These are phyloP conservation scores for Tineola bisselliella DNA, from an alignment of 2,888 invertebrate species.

Conservation along the genomic window DNA sequence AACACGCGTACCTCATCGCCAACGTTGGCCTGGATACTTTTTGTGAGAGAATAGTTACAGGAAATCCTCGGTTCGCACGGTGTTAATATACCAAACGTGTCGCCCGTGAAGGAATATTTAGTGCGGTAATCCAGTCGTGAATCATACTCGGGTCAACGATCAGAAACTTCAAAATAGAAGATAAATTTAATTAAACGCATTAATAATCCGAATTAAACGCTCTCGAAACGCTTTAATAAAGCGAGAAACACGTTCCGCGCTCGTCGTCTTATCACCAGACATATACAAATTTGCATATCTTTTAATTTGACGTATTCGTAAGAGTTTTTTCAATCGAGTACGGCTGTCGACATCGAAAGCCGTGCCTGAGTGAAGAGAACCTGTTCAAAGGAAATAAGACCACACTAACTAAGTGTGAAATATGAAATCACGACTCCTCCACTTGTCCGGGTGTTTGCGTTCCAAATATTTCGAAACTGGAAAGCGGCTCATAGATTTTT, in stretches of 20 bases:
- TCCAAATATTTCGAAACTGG: constrained; percentile 58
- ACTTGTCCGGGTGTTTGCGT: constrained; percentile 57
- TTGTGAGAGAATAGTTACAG: constrained; percentile 26
- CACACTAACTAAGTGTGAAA: constrained; percentile 63
- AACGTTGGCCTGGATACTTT: constrained; percentile 57
- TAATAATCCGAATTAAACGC: constrained; percentile 52
- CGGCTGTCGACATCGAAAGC: constrained; percentile 21
- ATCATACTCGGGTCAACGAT: constrained; percentile 31
- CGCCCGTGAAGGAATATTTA: constrained; percentile 12
- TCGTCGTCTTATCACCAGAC: constrained; percentile 35
- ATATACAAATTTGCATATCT: constrained; percentile 50
- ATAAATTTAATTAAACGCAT: constrained; percentile 60
- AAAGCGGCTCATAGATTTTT: constrained; percentile 26
- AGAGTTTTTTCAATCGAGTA: constrained; percentile 9
- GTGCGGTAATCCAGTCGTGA: constrained; percentile 26
- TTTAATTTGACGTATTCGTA: constrained; percentile 46
- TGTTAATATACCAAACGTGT: constrained; percentile 16
- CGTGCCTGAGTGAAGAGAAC: constrained; percentile 44
- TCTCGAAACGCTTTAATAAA: constrained; percentile 39
- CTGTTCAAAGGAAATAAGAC: constrained; percentile 36
- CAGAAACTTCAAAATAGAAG: constrained; percentile 49
- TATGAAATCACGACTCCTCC: constrained; percentile 65
- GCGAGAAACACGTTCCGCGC: constrained; percentile 37
- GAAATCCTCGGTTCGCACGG: constrained; percentile 45
- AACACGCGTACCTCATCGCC: constrained; percentile 41